A percentile compares a stretch with the other conserved stretches of the same genome.
Conservation (phyloP, 2,797 vertebrate genomes). For the Tragelaphus oryx region DNA sequence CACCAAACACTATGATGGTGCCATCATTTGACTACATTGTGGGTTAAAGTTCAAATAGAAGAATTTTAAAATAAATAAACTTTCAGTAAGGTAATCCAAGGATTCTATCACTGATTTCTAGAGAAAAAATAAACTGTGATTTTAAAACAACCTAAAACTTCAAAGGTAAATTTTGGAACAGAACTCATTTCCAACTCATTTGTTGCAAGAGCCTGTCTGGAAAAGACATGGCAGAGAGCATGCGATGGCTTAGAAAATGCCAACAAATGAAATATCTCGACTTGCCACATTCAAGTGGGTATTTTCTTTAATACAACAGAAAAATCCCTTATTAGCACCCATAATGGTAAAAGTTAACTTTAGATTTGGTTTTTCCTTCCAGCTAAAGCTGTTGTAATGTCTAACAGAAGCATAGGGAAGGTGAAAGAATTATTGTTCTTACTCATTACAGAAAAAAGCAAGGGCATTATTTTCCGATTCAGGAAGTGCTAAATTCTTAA, state of each 20-base stretch:
- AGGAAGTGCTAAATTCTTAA: slow-evolving; percentile 48
- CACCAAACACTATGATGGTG: background rate
- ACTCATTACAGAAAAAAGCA: slow-evolving; percentile 35
- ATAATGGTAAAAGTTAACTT: slow-evolving; percentile 27
- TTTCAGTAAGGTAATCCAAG: background rate
- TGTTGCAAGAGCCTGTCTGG: background rate
- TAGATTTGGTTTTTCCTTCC: slow-evolving; percentile 29
- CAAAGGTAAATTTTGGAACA: slow-evolving; percentile 38
- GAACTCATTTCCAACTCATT: background rate
- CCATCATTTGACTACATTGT: background rate
- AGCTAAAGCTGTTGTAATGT: background rate
- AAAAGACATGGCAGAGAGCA: background rate
- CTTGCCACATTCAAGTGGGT: background rate
- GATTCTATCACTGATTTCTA: background rate
- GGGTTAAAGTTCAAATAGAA: slow-evolving; percentile 23
- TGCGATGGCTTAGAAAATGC: slow-evolving; percentile 28
- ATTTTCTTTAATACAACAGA: slow-evolving; percentile 43
- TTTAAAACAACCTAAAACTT: slow-evolving; percentile 39
- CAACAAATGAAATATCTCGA: background rate
- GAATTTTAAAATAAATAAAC: background rate
- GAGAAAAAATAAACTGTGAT: slow-evolving; percentile 10
- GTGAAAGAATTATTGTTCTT: slow-evolving; percentile 45
- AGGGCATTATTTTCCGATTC: slow-evolving; percentile 48
- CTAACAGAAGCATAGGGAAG: slow-evolving; percentile 28
- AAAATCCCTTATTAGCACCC: slow-evolving; percentile 7